phyloP scores from a whole-genome alignment of 1,140 invertebrate species.

The Bursaphelenchus mucronatus region DNA sequence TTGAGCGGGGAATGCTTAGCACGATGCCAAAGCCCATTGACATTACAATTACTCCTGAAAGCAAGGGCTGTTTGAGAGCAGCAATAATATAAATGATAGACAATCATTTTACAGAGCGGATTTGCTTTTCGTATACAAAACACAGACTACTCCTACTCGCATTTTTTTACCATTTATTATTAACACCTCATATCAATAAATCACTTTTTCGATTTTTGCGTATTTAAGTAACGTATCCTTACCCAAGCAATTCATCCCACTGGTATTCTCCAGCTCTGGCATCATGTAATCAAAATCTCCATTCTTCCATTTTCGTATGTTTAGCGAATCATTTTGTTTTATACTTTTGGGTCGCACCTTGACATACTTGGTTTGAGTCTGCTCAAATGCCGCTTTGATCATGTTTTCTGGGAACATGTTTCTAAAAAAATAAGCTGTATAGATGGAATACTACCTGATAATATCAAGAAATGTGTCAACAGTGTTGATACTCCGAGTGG shows the following conservation, averaged over 20 bases:
- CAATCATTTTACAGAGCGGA: no score
- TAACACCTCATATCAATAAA: no score
- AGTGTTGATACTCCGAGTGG: constrained; percentile 70
- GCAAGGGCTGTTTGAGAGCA: constrained; percentile 12
- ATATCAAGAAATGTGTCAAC: constrained; percentile 87
- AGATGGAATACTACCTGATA: constrained; percentile 63
- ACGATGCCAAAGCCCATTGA: constrained; percentile 66
- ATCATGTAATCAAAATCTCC: constrained; percentile 45
- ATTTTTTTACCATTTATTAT: no score
- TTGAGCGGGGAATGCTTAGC: constrained; percentile 62
- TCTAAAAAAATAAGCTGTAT: constrained; percentile 27
- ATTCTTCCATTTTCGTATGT: constrained; percentile 36
- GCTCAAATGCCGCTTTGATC: constrained; percentile 59
- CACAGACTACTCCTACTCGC: no score
- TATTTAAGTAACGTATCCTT: background rate
- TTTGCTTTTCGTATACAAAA: no score
- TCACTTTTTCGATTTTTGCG: no score
- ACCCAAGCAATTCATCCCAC: constrained; percentile 65
- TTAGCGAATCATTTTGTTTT: constrained; percentile 39
- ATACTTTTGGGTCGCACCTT: constrained; percentile 30
- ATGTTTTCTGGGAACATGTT: constrained; percentile 61
- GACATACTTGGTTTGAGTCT: constrained; percentile 51
- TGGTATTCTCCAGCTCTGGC: constrained; percentile 55
- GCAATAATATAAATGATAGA: no score
- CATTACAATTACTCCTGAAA: constrained; percentile 64